Conservation (phyloP, 2,797 vertebrate species). For the Chaetodon trifasciatus region DNA sequence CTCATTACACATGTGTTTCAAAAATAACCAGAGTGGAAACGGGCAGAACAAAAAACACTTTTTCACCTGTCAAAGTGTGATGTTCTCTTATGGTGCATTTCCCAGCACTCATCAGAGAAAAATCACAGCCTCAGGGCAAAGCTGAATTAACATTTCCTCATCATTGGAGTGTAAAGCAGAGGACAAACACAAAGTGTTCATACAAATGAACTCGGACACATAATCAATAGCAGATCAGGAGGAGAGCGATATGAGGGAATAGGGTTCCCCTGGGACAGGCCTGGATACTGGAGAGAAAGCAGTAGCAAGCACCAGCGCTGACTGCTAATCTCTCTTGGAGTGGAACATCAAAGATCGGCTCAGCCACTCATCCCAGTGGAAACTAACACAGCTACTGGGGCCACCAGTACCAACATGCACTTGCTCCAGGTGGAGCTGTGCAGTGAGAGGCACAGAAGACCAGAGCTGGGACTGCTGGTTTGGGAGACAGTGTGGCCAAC, state of each 20-base stretch:
- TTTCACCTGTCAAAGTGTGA: constrained; percentile 29
- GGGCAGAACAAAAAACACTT: background rate
- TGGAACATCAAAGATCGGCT: constrained; percentile 90
- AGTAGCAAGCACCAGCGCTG: constrained; percentile 68
- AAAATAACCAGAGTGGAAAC: constrained; percentile 15
- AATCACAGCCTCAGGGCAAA: constrained; percentile 35
- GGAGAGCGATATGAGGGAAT: constrained; percentile 29
- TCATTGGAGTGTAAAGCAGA: constrained; percentile 25
- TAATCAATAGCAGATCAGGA: constrained; percentile 67
- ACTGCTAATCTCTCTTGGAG: constrained; percentile 86
- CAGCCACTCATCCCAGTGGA: constrained; percentile 90
- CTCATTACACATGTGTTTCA: constrained; percentile 11
- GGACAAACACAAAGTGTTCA: constrained; percentile 42
- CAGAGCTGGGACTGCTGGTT: constrained; percentile 20
- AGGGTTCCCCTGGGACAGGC: constrained; percentile 56
- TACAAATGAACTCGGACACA: constrained; percentile 58
- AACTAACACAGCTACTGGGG: constrained; percentile 88
- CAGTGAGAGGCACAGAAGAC: constrained; percentile 6
- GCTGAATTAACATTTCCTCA: constrained; percentile 55
- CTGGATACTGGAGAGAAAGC: constrained; percentile 24
- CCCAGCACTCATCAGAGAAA: constrained; percentile 1
- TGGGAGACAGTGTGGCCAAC: constrained; percentile 8
- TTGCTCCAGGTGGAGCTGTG: constrained; percentile 64
- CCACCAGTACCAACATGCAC: constrained; percentile 90
- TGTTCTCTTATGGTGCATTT: background rate